A percentile compares a stretch with the other conserved stretches of the same genome.
These are phyloP conservation scores for Trinectes maculatus DNA, from an alignment of 2,113 vertebrate species.

Conservation along the genomic window DNA sequence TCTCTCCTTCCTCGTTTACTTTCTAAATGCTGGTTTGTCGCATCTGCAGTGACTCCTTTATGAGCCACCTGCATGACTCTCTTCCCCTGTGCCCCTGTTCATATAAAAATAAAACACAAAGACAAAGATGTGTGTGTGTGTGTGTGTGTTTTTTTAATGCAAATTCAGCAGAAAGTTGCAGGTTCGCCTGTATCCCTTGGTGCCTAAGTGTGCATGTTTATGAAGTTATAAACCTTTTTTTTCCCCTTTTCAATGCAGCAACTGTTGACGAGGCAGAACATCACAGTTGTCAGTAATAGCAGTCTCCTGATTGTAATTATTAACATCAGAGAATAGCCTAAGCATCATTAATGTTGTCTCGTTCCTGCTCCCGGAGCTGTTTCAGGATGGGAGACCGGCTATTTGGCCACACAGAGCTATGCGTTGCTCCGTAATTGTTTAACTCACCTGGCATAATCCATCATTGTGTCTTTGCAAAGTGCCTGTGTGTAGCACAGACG, in stretches of 20 bases:
- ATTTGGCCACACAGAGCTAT: slow-evolving; percentile 61
- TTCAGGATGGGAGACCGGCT: slow-evolving; percentile 41
- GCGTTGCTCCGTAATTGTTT: slow-evolving; percentile 78
- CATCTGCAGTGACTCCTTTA: slow-evolving; percentile 2
- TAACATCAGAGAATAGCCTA: slow-evolving; percentile 30
- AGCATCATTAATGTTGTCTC: slow-evolving; percentile 44
- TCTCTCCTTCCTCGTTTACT: background rate
- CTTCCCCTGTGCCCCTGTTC: background rate
- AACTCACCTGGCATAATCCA: slow-evolving; percentile 73
- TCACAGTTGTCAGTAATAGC: no score
- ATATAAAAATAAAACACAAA: background rate
- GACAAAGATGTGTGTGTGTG: no score
- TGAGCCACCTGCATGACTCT: slow-evolving; percentile 29
- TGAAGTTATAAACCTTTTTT: no score
- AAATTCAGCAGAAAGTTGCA: no score
- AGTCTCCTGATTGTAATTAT: slow-evolving; percentile 44
- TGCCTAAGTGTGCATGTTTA: no score
- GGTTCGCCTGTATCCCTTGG: no score
- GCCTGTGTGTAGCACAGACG: slow-evolving; percentile 43
- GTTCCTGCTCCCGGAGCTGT: slow-evolving; percentile 66
- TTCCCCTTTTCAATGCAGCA: no score
- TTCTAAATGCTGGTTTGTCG: slow-evolving; percentile 19
- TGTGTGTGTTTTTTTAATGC: no score
- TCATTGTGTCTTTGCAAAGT: slow-evolving; percentile 76
- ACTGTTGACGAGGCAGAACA: no score